phyloP scores from a whole-genome alignment of 2,113 vertebrate species.

The Lucifuga dentata region DNA sequence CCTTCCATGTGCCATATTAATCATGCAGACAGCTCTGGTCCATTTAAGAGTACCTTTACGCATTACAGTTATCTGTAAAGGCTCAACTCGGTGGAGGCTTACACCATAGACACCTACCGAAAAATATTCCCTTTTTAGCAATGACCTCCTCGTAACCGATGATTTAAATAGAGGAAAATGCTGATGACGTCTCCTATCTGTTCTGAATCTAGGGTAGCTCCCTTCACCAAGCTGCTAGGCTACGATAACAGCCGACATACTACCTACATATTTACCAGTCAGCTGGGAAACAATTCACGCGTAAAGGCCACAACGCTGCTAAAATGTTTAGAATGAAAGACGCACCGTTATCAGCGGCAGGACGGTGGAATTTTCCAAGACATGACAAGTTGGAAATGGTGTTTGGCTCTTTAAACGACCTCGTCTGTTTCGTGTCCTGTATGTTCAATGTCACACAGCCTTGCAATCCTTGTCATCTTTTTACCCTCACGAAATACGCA shows the following conservation, averaged over 20 bases:
- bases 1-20: conserved; percentile 73
- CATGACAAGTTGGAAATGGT: conserved; percentile 50
- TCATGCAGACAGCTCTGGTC: conserved; percentile 55
- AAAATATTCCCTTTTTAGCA: conserved; percentile 72
- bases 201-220: conserved; percentile 77
- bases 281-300: conserved; percentile 39
- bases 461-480: conserved; percentile 69
- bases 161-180: conserved; percentile 88
- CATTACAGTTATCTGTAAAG: conserved; percentile 22
- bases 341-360: conserved; percentile 7
- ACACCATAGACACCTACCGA: conserved; percentile 67
- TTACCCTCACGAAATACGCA: conserved; percentile 51
- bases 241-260: conserved; percentile 63
- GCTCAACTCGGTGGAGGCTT: not conserved
- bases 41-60: conserved; percentile 42
- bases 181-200: conserved; percentile 87
- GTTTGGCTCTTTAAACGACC: conserved; percentile 77
- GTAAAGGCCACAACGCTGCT: conserved; percentile 6
- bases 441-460: conserved; percentile 83
- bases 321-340: conserved; percentile 14
- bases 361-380: conserved; percentile 16
- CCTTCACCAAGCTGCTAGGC: conserved; percentile 75
- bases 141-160: conserved; percentile 85
- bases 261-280: conserved; percentile 52
- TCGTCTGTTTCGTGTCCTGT: conserved; percentile 81